Evolutionary conservation across 92 coral and sea anemone species (phyloP).

Genomic region (Parazoanthus darwini): DNA sequence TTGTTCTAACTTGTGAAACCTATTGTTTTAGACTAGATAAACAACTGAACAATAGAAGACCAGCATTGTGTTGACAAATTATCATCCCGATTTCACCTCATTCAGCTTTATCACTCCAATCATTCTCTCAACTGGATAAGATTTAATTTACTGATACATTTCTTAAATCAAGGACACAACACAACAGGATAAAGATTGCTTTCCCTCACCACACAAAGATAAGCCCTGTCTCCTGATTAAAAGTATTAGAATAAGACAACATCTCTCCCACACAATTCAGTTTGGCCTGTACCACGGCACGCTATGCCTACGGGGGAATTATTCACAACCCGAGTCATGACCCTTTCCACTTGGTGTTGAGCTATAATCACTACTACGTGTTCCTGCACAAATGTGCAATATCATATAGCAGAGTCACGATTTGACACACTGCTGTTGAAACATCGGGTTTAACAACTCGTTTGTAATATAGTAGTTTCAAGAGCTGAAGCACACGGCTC

Average conservation of each 20-base stretch:
- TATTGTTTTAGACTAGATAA: background rate
- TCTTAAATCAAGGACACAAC: background rate
- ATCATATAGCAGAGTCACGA: constrained; percentile 43
- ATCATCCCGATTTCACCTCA: background rate
- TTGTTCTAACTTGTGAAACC: constrained; percentile 23
- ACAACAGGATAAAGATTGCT: background rate
- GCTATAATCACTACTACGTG: constrained; percentile 33
- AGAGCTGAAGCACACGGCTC: constrained; percentile 20
- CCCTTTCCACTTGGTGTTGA: constrained; percentile 3
- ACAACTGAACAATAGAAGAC: background rate
- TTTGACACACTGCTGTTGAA: constrained; percentile 4
- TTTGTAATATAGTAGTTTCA: constrained; percentile 19
- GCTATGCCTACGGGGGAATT: background rate
- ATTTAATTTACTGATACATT: constrained; percentile 4
- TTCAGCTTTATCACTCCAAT: background rate
- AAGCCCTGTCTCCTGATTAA: background rate
- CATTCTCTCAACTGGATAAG: background rate
- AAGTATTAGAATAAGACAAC: background rate
- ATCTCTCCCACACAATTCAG: background rate
- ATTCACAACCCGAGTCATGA: constrained; percentile 20
- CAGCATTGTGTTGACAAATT: constrained; percentile 8
- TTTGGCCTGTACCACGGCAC: background rate
- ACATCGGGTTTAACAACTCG: background rate
- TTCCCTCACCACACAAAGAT: background rate
- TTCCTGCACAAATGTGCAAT: background rate